Percentiles rank a stretch among this genome's conserved stretches.
phyloP scores from a whole-genome alignment of 1,140 invertebrate species.

The Sinella curviseta region DNA sequence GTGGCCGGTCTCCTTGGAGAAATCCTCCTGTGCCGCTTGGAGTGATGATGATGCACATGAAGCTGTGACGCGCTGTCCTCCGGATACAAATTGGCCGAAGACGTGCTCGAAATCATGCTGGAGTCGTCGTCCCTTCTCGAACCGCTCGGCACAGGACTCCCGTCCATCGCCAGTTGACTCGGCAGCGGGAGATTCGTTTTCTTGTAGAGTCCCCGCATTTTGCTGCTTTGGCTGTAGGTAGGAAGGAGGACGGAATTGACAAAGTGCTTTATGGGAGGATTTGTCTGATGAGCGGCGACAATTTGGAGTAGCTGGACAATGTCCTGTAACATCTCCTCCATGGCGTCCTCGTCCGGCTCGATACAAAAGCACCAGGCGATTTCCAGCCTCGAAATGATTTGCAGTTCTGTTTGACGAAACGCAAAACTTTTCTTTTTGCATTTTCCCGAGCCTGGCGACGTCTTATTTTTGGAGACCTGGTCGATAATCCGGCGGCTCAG shows the following conservation, averaged over 20 bases:
- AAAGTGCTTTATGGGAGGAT: constrained; percentile 33
- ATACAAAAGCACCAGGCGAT: constrained; percentile 20
- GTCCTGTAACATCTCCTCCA: constrained; percentile 12
- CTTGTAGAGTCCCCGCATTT: constrained; percentile 5
- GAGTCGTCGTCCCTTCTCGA: constrained; percentile 15
- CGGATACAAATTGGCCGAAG: constrained; percentile 11
- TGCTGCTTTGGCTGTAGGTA: constrained; percentile 16
- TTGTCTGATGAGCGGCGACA: constrained; percentile 24
- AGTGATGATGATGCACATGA: constrained; percentile 10
- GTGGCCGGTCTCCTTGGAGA: too few species aligned
- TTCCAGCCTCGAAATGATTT: constrained; percentile 36
- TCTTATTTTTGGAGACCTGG: neutral
- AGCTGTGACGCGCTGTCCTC: constrained; percentile 22
- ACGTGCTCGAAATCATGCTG: neutral
- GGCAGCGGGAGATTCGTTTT: constrained; percentile 28
- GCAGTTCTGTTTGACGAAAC: constrained; percentile 33
- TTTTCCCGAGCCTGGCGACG: too few species aligned
- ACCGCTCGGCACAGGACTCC: neutral
- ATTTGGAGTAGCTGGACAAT: constrained; percentile 32
- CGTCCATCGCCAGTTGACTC: constrained; percentile 1
- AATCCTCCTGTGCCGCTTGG: too few species aligned
- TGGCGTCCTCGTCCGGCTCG: constrained; percentile 6
- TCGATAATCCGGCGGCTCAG: constrained; percentile 25
- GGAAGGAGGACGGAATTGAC: constrained; percentile 17
- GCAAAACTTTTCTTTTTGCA: too few species aligned